Conservation (phyloP, 2,113 vertebrate species). For the Abramis brama region DNA sequence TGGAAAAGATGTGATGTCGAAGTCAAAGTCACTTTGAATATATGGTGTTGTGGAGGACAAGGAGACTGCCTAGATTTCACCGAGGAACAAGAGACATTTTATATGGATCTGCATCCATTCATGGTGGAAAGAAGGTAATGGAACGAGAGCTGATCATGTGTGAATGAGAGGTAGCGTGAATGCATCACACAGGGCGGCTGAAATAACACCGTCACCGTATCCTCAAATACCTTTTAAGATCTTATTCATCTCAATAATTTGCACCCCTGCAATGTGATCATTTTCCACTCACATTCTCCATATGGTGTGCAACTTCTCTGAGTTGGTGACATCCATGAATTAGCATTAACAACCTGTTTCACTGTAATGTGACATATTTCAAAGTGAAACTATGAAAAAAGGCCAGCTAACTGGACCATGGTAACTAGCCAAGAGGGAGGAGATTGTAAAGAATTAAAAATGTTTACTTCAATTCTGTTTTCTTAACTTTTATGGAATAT, state of each 20-base stretch:
- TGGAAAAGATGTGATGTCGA: neutral
- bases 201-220: slow-evolving; percentile 63
- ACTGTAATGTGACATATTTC: neutral
- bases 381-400: neutral
- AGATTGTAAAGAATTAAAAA: neutral
- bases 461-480: neutral
- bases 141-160: slow-evolving; percentile 66
- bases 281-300: slow-evolving; percentile 5
- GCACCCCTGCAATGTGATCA: neutral
- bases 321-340: neutral
- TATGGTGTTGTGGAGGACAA: too few relatives aligned
- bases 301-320: neutral
- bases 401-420: neutral
- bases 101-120: slow-evolving; percentile 61
- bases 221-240: neutral
- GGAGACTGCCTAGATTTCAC: slow-evolving; percentile 23
- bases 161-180: slow-evolving; percentile 68
- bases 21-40: neutral
- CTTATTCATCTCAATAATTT: slow-evolving; percentile 8
- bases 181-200: slow-evolving; percentile 61
- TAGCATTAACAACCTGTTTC: neutral
- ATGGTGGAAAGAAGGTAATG: slow-evolving; percentile 67
- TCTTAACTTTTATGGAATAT: neutral
- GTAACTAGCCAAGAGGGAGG: neutral
- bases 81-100: neutral